phyloP scores from a whole-genome alignment of 2,888 invertebrate species.

The Ernsta delagoae region DNA sequence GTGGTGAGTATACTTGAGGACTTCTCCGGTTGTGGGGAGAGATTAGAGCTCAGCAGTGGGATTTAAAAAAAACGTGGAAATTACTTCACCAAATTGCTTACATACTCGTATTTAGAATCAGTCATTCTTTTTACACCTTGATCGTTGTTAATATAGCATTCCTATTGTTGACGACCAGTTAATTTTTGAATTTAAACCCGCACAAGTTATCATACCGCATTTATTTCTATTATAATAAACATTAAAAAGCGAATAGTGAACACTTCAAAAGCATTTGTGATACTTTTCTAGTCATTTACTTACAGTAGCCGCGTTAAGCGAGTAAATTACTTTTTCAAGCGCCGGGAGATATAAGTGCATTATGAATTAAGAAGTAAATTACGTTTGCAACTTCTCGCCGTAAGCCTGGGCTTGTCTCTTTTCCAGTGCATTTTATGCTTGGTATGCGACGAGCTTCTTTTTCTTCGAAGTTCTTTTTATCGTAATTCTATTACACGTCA shows the following conservation, averaged over 20 bases:
- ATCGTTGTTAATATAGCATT: no score
- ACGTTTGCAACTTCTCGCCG: constrained; percentile 53
- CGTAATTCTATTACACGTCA: constrained; percentile 60
- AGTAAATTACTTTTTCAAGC: constrained; percentile 37
- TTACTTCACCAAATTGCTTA: no score
- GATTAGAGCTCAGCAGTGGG: no score
- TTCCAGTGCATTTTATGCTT: constrained; percentile 49
- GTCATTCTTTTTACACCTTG: no score
- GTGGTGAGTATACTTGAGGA: no score
- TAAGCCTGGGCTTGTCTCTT: constrained; percentile 47
- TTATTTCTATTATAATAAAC: not conserved
- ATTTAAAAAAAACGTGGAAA: no score
- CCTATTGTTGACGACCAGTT: no score
- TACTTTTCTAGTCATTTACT: constrained; percentile 31
- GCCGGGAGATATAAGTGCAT: constrained; percentile 42
- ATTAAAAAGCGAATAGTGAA: not conserved
- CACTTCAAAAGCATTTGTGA: constrained; percentile 14
- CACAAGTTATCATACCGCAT: not conserved
- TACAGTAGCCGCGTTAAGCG: constrained; percentile 33
- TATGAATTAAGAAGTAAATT: constrained; percentile 54
- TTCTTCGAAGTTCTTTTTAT: constrained; percentile 53
- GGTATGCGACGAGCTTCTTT: constrained; percentile 51
- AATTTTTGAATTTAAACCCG: no score
- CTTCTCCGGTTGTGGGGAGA: no score
- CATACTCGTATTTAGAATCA: no score